A percentile compares a stretch with the other conserved stretches of the same genome.
These are phyloP conservation scores for Dolichallabes microphthalmus DNA, from an alignment of 2,113 vertebrate genomes.

Conservation along the genomic window DNA sequence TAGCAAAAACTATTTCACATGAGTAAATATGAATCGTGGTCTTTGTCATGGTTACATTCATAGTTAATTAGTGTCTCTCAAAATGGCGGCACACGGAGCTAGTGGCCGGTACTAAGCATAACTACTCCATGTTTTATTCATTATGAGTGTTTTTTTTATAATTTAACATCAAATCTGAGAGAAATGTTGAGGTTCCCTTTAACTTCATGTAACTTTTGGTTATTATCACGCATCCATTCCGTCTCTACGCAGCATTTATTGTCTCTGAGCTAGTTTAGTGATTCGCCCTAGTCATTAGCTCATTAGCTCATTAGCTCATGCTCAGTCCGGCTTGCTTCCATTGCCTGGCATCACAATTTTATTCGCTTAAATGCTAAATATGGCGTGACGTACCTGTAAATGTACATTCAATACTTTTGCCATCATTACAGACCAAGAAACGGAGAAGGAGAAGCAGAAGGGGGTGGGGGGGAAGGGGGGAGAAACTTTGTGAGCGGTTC, in stretches of 20 bases:
- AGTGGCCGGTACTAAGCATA: background rate
- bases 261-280: too few relatives aligned
- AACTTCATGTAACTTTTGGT: background rate
- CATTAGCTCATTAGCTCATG: too few relatives aligned
- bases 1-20: background rate
- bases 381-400: background rate
- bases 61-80: background rate
- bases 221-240: background rate
- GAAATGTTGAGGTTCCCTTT: background rate
- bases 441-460: background rate
- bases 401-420: background rate
- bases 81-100: background rate
- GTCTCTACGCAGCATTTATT: background rate
- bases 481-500: background rate
- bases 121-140: background rate
- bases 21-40: background rate
- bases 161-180: background rate
- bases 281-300: background rate
- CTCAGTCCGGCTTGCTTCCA: too few relatives aligned
- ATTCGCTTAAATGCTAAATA: background rate
- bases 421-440: background rate
- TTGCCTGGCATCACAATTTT: slow-evolving; percentile 3
- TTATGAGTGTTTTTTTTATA: background rate
- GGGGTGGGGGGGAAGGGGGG: background rate
- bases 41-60: background rate